phyloP scores from a whole-genome alignment of 1,140 invertebrate genomes.

The Anastrepha ludens region DNA sequence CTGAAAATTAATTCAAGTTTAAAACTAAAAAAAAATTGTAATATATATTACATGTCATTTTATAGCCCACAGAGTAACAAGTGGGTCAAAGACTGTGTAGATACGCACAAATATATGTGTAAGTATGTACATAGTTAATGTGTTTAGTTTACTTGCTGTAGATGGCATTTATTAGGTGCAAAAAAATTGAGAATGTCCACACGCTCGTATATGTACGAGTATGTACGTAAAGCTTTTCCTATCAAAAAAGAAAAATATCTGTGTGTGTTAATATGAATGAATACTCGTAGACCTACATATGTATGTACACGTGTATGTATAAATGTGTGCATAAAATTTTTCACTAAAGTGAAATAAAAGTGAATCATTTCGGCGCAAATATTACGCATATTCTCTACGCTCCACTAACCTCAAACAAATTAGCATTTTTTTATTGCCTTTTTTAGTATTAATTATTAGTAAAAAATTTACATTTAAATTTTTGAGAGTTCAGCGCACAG shows the following conservation, averaged over 20 bases:
- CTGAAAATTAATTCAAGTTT: background rate
- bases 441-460: background rate
- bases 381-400: background rate
- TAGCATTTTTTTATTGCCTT: background rate
- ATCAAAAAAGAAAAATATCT: background rate
- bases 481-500: background rate
- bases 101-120: too few species aligned
- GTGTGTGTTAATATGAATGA: background rate
- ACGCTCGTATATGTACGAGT: too few species aligned
- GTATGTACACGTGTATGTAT: background rate
- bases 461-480: background rate
- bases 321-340: background rate
- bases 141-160: background rate
- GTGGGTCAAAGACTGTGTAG: background rate
- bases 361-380: background rate
- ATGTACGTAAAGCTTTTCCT: background rate
- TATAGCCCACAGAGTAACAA: background rate
- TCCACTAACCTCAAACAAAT: background rate
- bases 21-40: background rate
- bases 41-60: background rate
- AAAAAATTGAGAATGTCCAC: background rate
- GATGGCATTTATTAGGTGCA: too few species aligned
- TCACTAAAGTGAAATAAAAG: background rate
- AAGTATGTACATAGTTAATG: background rate
- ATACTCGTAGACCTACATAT: background rate